Evolutionary conservation across 2,797 vertebrate genomes (phyloP), one percentile per base, ranked within the genome.

Genomic region (Leptatherina wallacei): DNA sequence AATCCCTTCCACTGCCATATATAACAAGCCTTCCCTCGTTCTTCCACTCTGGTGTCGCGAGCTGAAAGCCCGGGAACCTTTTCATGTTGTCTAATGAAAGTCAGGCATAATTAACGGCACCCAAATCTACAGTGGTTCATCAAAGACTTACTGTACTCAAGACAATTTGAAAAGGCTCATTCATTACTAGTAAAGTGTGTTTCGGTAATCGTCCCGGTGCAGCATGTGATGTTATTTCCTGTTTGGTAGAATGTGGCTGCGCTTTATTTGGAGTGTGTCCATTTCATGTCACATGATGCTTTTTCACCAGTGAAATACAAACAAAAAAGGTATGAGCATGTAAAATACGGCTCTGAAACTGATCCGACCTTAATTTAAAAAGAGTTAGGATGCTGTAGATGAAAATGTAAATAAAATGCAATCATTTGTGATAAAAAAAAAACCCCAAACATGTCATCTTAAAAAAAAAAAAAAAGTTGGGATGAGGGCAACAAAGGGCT

Each of bases 21-120:
- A 74, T 61, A 80, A 75, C 80, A 77, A 69, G 61, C 14, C 0
- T 22, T 61, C 38, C 47, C 40, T 58, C 61, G 67, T 49, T 72
- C 55, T 64, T 49, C 49, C 65, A 54, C 63, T 62, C 59, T 70
- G 66, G 74, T 78, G 73, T 76, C 40, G 2, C 12, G 0, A 65
- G 70, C 73, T 54, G 4, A 83, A 67, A 62, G 61, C 69, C 65
- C 2, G 20, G 44, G 42, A 77, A 78, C 61, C 73, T 63, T 75
- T 75, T 84, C 78, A 74, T 80, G 76, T 58, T 11, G 20, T 30
- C 38, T 65, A 76, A 88, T 82, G 69, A 81, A 80, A 72, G 76
- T 86, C 80, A 70, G 65, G 61, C 72, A 32, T 85, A 84, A 88
- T 85, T 80, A 80, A 88, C 67, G 47, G 51, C 67, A 52, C 32